Evolutionary conservation across 64 coral and sea anemone genomes (phyloP).

Genomic region (Stichodactyla mertensii): DNA sequence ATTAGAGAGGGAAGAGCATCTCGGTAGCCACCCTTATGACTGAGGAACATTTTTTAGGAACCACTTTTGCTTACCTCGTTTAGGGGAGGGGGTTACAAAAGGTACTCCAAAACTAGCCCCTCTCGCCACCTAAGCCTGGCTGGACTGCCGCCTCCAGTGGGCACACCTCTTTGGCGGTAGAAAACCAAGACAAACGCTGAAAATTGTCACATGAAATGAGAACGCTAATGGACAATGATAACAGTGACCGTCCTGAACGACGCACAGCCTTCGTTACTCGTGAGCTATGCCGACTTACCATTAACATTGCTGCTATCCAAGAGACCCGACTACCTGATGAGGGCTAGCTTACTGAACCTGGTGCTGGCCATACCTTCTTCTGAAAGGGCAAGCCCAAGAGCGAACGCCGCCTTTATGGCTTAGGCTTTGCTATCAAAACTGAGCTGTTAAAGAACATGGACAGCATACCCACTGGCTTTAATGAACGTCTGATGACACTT

Average conservation of each 20-base stretch:
- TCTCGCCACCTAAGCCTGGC: slow-evolving; percentile 20
- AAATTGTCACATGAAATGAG: slow-evolving; percentile 20
- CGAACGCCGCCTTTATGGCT: slow-evolving; percentile 13
- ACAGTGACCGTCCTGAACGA: slow-evolving; percentile 18
- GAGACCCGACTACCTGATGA: slow-evolving; percentile 22
- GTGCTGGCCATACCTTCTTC: slow-evolving; percentile 35
- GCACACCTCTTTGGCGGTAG: background rate
- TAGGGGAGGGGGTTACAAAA: slow-evolving; percentile 56
- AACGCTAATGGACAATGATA: slow-evolving; percentile 11
- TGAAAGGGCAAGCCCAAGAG: slow-evolving; percentile 6
- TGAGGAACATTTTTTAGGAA: slow-evolving; percentile 56
- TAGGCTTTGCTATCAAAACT: slow-evolving; percentile 41
- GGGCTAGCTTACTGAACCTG: slow-evolving; percentile 27
- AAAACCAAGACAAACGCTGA: slow-evolving; percentile 9
- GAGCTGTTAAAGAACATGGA: background rate
- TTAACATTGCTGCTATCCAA: slow-evolving; percentile 8
- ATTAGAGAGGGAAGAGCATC: slow-evolving; percentile 7
- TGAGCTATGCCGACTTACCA: slow-evolving; percentile 5
- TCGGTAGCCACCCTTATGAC: slow-evolving; percentile 28
- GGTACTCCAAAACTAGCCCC: slow-evolving; percentile 47
- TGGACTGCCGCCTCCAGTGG: slow-evolving; percentile 24
- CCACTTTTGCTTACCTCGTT: slow-evolving; percentile 34
- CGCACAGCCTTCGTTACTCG: slow-evolving; percentile 3
- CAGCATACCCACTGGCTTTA: background rate
- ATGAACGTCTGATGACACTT: slow-evolving; percentile 34